A percentile compares a stretch with the other conserved stretches of the same genome.
Evolutionary conservation across 2,888 invertebrate genomes (phyloP).

Genomic region (Noctua janthina): DNA sequence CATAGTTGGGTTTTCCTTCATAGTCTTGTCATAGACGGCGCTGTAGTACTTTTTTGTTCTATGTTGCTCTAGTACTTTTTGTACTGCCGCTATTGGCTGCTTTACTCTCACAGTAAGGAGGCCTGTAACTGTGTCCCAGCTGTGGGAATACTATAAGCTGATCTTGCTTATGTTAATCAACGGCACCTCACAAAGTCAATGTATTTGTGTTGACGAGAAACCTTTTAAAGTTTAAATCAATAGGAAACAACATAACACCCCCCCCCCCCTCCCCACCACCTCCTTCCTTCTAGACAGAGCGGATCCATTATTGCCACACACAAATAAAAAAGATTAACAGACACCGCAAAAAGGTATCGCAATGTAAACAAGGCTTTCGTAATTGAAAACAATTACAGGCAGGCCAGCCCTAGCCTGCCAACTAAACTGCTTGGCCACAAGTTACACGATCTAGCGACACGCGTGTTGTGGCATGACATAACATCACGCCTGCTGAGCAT

Average conservation of each 20-base stretch:
- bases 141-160: not conserved
- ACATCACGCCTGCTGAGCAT: not conserved
- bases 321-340: conserved; percentile 16
- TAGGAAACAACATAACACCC: no score
- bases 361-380: conserved; percentile 24
- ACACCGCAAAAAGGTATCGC: conserved; percentile 21
- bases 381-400: conserved; percentile 47
- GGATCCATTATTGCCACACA: conserved; percentile 1
- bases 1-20: no score
- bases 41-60: no score
- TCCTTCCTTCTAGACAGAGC: not conserved
- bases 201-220: not conserved
- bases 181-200: not conserved
- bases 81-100: no score
- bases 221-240: not conserved
- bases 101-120: no score
- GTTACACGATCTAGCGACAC: not conserved
- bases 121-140: not conserved
- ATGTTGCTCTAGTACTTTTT: no score
- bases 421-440: conserved; percentile 6
- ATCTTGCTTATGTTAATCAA: not conserved
- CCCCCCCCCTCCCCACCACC: no score
- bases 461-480: not conserved
- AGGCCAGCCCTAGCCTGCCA: conserved; percentile 23
- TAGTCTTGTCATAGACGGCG: no score